Base-by-base conservation (phyloP, 1,140 invertebrate species). In the Trichonephila clavata region DNA sequence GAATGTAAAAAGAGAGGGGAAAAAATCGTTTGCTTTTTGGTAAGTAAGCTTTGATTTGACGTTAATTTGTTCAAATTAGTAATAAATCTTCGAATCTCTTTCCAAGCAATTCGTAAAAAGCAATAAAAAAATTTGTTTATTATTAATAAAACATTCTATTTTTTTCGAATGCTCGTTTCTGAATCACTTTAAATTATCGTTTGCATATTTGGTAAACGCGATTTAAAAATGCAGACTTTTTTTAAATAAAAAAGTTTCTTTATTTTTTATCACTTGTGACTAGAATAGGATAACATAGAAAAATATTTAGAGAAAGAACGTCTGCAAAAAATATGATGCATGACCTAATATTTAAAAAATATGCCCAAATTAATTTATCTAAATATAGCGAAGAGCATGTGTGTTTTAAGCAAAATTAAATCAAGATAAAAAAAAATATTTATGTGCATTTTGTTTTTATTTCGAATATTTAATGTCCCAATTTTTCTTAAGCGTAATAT, bases 1-100 rank as follows among this genome's bases (percentile, higher is more conserved):
- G 24, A n/a, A 21, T 14, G 65, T 14, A 24, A n/a, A 18, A 20
- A 77, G 16, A 32, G 18, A 39, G 32, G 27, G 27, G n/a, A 68
- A 77, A 77, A 77, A 32, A 77, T 5, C 14, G 27, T 77, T 77
- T 77, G 27, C 10, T 16, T 77, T 32, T 39, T 18, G 27, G 71
- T 39, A 86, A 61, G 84, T 60, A 86, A 32, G 71, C 39, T 43
- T 90, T 90, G 71, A 90, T 68, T 80, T 90, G 88, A 80, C 88
- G 57, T 90, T 90, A 90, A 90, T 90, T 90, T 90, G 18, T 90
- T 59, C 43, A 27, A 77, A 90, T 90, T 90, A 80, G 71, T 80
- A 90, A 90, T 90, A 77, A 80, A 90, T 90, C 88, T 90, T 20
- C 24, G 60, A 61, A 86, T 18, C 27, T 13, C 59, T 86, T 86